Percentiles rank a stretch among this genome's conserved stretches.
Evolutionary conservation across 53 echinoderm and acorn worm genomes (phyloP).

Genomic region (Mesocentrotus franciscanus): DNA sequence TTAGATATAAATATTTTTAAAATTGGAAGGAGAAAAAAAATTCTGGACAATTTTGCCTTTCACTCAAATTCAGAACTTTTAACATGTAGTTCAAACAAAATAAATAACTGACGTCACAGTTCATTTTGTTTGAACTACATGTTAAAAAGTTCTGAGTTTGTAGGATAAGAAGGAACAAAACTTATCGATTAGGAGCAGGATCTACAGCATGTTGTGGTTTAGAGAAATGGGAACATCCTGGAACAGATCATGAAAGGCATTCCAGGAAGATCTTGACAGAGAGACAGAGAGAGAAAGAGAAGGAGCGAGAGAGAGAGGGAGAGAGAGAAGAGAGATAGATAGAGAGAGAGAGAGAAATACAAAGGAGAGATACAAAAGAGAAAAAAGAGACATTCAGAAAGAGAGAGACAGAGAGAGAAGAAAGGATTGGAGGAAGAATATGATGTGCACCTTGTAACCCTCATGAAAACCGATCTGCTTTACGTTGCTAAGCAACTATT

Average conservation of each 20-base stretch:
- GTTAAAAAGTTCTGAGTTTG: too few species aligned
- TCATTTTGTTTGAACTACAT: too few species aligned
- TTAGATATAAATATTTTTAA: too few species aligned
- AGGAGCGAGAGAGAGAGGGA: neutral
- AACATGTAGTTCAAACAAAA: too few species aligned
- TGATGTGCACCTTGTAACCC: constrained; percentile 23
- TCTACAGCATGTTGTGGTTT: neutral
- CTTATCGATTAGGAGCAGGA: neutral
- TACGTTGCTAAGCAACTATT: constrained; percentile 47
- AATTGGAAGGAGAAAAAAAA: too few species aligned
- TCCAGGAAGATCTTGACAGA: neutral
- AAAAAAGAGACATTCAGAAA: neutral
- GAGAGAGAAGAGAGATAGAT: neutral
- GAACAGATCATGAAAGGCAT: neutral
- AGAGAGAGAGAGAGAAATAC: neutral
- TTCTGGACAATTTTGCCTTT: too few species aligned
- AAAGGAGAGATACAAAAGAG: too few species aligned
- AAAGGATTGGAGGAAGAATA: neutral
- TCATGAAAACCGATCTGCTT: constrained; percentile 32
- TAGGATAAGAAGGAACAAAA: neutral
- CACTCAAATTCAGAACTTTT: too few species aligned
- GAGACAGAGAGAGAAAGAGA: neutral
- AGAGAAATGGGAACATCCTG: neutral
- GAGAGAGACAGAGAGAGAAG: neutral
- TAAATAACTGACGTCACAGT: too few species aligned